A percentile compares a stretch with the other conserved stretches of the same genome.
Evolutionary conservation across 2,888 invertebrate species (phyloP).

Genomic region (Oscheius myriophilus): DNA sequence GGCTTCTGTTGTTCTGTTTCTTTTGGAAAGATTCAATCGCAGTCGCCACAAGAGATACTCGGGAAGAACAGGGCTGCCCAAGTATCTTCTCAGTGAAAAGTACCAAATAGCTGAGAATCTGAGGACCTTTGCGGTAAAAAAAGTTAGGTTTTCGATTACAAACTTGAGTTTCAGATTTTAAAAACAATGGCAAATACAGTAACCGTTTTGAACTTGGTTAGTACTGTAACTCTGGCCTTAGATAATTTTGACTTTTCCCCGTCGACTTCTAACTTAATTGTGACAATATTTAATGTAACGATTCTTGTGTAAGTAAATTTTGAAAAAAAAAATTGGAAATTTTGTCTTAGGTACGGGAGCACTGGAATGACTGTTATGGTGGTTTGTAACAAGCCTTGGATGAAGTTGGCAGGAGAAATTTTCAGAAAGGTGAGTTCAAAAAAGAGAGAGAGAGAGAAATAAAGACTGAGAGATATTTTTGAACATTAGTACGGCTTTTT

Average conservation of each 20-base stretch:
- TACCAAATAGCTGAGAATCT: constrained; percentile 6
- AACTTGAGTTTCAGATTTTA: not conserved
- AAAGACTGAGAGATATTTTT: too few species aligned
- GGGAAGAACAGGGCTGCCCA: not conserved
- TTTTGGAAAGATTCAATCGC: constrained; percentile 1
- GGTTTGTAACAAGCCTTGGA: not conserved
- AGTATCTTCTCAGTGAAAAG: constrained; percentile 2
- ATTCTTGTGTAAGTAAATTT: not conserved
- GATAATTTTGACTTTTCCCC: not conserved
- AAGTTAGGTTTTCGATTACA: not conserved
- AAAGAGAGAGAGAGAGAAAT: too few species aligned
- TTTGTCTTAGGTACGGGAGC: not conserved
- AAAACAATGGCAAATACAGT: not conserved
- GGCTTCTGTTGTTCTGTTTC: not conserved
- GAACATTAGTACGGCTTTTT: too few species aligned
- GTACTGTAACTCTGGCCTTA: not conserved
- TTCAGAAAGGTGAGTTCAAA: too few species aligned
- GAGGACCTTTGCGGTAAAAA: not conserved
- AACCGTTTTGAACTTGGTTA: not conserved
- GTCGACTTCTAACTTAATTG: not conserved
- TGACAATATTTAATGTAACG: not conserved
- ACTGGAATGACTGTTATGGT: constrained; percentile 4
- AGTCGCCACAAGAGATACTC: not conserved
- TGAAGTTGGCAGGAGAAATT: not conserved
- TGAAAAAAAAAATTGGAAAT: not conserved